These are phyloP conservation scores for Lycaena phlaeas DNA, from an alignment of 2,888 invertebrate species.

Conservation along the genomic window DNA sequence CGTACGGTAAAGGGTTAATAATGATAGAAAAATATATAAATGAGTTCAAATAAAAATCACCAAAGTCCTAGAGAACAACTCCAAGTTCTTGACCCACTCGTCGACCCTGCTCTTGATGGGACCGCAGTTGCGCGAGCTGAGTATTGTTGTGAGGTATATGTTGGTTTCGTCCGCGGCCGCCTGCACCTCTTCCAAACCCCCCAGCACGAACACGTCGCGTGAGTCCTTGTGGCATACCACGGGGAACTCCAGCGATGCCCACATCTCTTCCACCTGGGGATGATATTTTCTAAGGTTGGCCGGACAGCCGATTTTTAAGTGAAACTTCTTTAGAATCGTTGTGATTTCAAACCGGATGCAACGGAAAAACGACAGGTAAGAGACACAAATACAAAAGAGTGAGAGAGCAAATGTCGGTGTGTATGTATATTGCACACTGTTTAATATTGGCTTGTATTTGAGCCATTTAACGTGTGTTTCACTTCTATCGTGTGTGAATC, in stretches of 20 bases:
- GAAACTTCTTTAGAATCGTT: no score
- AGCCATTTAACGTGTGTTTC: no score
- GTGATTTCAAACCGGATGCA: no score
- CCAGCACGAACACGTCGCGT: constrained; percentile 88
- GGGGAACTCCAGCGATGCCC: constrained; percentile 85
- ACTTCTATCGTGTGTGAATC: no score
- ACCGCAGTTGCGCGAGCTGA: constrained; percentile 88
- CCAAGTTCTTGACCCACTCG: constrained; percentile 84
- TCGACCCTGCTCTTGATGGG: constrained; percentile 88
- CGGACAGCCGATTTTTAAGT: no score
- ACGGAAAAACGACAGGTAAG: no score
- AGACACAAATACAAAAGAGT: no score
- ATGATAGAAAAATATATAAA: no score
- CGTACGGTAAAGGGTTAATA: no score
- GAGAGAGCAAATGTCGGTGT: no score
- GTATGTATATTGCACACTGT: no score
- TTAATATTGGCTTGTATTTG: no score
- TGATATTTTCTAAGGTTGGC: neutral
- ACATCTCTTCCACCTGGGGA: constrained; percentile 83
- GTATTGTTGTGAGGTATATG: constrained; percentile 89
- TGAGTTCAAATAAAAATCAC: constrained; percentile 67
- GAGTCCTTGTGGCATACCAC: constrained; percentile 85
- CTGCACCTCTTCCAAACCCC: constrained; percentile 89
- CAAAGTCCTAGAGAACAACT: constrained; percentile 86
- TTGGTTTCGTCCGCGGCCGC: constrained; percentile 87